Evolutionary conservation across 2,797 vertebrate genomes (phyloP), one percentile per base, ranked within the genome.

Genomic region (Psittacula derbiana): DNA sequence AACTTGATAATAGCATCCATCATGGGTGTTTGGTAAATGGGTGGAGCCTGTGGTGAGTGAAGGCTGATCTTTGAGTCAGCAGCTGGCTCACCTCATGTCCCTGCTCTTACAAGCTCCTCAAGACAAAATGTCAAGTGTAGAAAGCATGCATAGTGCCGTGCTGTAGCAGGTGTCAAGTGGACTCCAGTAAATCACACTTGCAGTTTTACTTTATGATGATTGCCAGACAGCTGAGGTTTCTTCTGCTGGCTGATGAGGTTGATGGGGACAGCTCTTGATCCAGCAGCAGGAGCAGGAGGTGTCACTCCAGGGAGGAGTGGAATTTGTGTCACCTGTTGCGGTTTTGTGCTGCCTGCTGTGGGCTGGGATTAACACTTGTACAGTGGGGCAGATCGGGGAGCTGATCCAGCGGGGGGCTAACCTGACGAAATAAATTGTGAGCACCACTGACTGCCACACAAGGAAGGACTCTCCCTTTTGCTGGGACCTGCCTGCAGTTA

Each of bases 251-350:
- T 86, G 2, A 70, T 31, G 80, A 75, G 33, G 41, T 49, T 47
- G 25, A n/a, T 74, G 50, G 38, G 85, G 41, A 12, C 41, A 57
- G 53, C 44, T 66, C 41, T 70, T 12, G 46, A 69, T 50, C 5
- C 71, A 18, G 60, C 3, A 0, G 33, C 36, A 61, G 83, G 28
- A 80, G 52, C 28, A 12, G 31, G 1, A 80, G 80, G 41, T 13
- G 6, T 86, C 55, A 15, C 46, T 92, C 52, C 8, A 73, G 50
- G 76, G 57, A 62, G 30, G 49, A 66, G 30, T 9, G 38, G 57
- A 55, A 49, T 0, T 0, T 5, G 24, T 64, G 21, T 61, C 16
- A 11, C n/a, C 33, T 53, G 53, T 11, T 81, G 44, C 0, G 0
- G 38, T 47, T 21, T 33, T 47, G 43, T 65, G n/a, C 85, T 73